Base-by-base conservation (phyloP, 53 echinoderm and acorn worm species). In the Holothuria scabra region DNA sequence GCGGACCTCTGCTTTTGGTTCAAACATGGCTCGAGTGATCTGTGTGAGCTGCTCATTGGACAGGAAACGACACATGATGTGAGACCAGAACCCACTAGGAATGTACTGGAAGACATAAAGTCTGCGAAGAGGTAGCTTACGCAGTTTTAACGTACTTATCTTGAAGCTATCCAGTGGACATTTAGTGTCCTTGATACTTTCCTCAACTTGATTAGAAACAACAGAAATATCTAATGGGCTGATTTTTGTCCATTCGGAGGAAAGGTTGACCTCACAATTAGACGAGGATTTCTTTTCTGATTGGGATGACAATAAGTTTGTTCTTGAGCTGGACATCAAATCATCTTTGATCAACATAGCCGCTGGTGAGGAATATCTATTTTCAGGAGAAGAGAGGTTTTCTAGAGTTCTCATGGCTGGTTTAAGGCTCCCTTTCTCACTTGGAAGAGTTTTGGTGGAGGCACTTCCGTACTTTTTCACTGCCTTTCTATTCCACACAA, bases 11-110 rank as follows among this genome's bases (percentile, higher is more conserved):
- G 75, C 44, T 4, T 90, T 87, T 19, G 92, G 63, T 34, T 86
- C 48, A 44, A 92, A 97, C 61, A 97, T 86, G 1, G 87, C 60
- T 3, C 86, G 88, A 14, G 88, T 87, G 28, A 94, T 72, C 60
- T 86, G 83, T 59, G 82, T 83, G 21, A 97, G 83, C 12, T 82
- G 86, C 67, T 90, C 90, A 66, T 93, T 91, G 12, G 97, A 93
- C 16, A 97, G 84, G 44, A 97, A 89, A 19, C 97, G 85, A 61
- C 93, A 94, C 85, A 97, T 94, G 55, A 97, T 82, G 34, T 94
- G 92, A 0, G 97, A 97, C 97, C 97, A 97, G 56, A 94, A 97
- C 1, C 97, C 97, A 57, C 97, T 97, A 20, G 97, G 97, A 37
- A 97, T 94, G 76, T 97, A 97, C 91, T 97, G 97, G 59, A 97